A percentile compares a stretch with the other conserved stretches of the same genome.
Evolutionary conservation across 2,113 vertebrate genomes (phyloP).

Genomic region (Paedocypris sp.): DNA sequence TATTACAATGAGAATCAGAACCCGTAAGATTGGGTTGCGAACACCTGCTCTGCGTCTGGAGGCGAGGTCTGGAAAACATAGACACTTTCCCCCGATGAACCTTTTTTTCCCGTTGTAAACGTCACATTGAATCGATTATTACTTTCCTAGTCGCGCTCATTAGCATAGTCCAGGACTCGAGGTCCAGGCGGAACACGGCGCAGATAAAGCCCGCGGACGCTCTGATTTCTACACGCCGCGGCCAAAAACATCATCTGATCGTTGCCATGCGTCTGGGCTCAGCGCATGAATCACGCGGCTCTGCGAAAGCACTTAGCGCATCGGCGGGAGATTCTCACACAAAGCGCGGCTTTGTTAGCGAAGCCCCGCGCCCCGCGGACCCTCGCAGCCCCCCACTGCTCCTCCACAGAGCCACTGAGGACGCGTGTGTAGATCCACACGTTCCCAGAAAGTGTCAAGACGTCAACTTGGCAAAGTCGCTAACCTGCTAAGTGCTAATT

Average conservation of each 20-base stretch:
- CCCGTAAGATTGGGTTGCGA: no score
- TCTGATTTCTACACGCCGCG: not conserved
- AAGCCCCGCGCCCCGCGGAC: conserved; percentile 16
- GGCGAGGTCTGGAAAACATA: no score
- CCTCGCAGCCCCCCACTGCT: conserved; percentile 8
- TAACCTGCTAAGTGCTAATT: no score
- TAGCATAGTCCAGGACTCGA: not conserved
- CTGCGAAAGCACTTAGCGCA: conserved; percentile 35
- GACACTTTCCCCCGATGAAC: no score
- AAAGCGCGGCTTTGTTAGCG: conserved; percentile 39
- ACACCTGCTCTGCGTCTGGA: no score
- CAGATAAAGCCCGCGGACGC: not conserved
- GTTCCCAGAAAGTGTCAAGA: no score
- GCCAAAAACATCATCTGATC: conserved; percentile 38
- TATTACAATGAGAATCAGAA: no score
- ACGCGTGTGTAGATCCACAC: no score
- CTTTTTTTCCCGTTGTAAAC: no score
- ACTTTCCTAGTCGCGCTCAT: not conserved
- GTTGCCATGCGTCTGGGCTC: conserved; percentile 25
- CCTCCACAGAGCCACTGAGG: not conserved
- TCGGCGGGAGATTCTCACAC: conserved; percentile 26
- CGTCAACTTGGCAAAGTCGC: no score
- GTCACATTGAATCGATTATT: no score
- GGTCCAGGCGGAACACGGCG: not conserved
- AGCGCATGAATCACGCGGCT: conserved; percentile 19